Percentiles rank a stretch among this genome's conserved stretches.
Conservation (phyloP, 2,113 vertebrate genomes). For the Laticauda laticaudata region DNA sequence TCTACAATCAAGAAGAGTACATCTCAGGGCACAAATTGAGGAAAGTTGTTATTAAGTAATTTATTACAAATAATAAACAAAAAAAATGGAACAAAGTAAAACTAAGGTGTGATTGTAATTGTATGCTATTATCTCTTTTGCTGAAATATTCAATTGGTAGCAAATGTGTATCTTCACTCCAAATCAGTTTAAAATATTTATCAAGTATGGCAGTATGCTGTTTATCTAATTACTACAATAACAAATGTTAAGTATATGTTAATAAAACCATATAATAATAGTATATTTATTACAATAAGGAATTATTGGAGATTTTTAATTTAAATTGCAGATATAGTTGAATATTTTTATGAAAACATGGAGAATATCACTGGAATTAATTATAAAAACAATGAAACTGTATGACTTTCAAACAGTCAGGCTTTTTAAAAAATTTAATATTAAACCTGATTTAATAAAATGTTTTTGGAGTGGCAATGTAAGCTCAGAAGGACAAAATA, state of each 20-base stretch:
- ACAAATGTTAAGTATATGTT: not conserved
- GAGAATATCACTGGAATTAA: not conserved
- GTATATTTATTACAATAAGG: not conserved
- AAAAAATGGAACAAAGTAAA: conserved; percentile 29
- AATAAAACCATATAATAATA: not conserved
- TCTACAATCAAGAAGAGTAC: not conserved
- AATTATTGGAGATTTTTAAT: not conserved
- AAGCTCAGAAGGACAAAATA: not conserved
- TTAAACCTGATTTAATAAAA: not conserved
- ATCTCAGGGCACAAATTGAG: not conserved
- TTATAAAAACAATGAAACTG: not conserved
- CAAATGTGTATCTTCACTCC: conserved; percentile 28
- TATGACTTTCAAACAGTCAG: not conserved
- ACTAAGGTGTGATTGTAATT: conserved; percentile 21
- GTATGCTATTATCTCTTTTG: conserved; percentile 49
- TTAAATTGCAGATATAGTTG: not conserved
- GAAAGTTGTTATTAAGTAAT: not conserved
- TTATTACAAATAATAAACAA: not conserved
- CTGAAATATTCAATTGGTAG: conserved; percentile 41
- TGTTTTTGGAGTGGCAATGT: not conserved
- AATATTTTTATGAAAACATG: not conserved
- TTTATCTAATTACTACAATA: not conserved
- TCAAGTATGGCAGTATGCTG: not conserved
- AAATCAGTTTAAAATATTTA: conserved; percentile 5
- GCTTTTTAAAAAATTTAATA: not conserved